A percentile compares a stretch with the other conserved stretches of the same genome.
Conservation (phyloP, 2,113 vertebrate genomes). For the Pituophis catenifer region DNA sequence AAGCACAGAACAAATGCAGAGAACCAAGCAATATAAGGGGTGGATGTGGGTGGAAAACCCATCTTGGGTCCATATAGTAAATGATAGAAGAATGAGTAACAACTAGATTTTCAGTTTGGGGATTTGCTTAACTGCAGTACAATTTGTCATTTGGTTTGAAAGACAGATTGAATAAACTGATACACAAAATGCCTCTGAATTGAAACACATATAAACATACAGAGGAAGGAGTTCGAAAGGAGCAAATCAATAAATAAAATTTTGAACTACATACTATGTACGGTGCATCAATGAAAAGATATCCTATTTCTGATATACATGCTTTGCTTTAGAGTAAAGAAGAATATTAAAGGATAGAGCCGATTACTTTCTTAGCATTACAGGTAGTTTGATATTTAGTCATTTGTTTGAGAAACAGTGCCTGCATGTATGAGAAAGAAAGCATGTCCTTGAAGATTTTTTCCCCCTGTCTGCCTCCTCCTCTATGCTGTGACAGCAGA, state of each 20-base stretch:
- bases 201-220: neutral
- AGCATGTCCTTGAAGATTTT: slow-evolving; percentile 47
- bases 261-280: neutral
- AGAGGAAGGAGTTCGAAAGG: neutral
- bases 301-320: neutral
- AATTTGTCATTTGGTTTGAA: neutral
- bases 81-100: neutral
- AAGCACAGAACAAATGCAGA: neutral
- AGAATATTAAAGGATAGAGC: neutral
- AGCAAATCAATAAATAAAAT: neutral
- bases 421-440: neutral
- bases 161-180: neutral
- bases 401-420: slow-evolving; percentile 29
- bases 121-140: neutral
- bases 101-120: neutral
- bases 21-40: neutral
- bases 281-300: neutral
- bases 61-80: neutral
- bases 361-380: neutral
- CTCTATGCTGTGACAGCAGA: slow-evolving; percentile 49
- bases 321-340: neutral
- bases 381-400: neutral
- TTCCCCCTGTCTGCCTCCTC: slow-evolving; percentile 8
- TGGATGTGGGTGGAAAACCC: neutral
- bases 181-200: neutral